Conservation (phyloP, 2,797 vertebrate species). For the Menidia menidia region DNA sequence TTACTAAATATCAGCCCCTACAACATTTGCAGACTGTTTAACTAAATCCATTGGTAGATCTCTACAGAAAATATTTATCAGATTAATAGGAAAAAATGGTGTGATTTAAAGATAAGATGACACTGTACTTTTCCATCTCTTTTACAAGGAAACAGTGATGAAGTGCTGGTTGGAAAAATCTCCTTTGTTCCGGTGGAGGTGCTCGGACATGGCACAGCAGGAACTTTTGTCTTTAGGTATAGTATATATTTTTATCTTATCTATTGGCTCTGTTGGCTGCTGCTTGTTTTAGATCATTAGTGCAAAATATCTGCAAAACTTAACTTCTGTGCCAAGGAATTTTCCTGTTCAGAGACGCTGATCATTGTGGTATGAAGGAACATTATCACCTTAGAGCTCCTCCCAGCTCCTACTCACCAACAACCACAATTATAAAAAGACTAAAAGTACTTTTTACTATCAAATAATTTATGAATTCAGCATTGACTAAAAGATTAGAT, state of each 20-base stretch:
- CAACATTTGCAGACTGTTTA: too few relatives aligned
- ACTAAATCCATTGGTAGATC: neutral
- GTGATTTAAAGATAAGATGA: neutral
- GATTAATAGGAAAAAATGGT: fast-evolving
- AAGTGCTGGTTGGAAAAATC: slow-evolving; percentile 92
- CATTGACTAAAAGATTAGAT: neutral
- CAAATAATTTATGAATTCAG: neutral
- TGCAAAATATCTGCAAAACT: too few relatives aligned
- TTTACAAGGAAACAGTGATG: slow-evolving; percentile 72
- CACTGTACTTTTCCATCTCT: neutral
- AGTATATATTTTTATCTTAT: neutral
- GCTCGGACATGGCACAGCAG: slow-evolving; percentile 91
- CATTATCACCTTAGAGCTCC: too few relatives aligned
- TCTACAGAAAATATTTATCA: neutral
- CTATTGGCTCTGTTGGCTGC: neutral
- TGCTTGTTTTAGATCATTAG: too few relatives aligned
- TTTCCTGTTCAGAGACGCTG: neutral
- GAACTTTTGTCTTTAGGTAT: slow-evolving; percentile 93
- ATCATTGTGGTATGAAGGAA: too few relatives aligned
- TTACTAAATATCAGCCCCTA: too few relatives aligned
- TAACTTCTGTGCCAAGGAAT: neutral
- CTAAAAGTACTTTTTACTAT: neutral
- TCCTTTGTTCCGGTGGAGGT: slow-evolving; percentile 89
- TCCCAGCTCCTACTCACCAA: neutral
- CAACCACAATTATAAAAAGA: neutral